Conservation (phyloP, 2,113 vertebrate species). For the Cyprinodon brontotheroides region DNA sequence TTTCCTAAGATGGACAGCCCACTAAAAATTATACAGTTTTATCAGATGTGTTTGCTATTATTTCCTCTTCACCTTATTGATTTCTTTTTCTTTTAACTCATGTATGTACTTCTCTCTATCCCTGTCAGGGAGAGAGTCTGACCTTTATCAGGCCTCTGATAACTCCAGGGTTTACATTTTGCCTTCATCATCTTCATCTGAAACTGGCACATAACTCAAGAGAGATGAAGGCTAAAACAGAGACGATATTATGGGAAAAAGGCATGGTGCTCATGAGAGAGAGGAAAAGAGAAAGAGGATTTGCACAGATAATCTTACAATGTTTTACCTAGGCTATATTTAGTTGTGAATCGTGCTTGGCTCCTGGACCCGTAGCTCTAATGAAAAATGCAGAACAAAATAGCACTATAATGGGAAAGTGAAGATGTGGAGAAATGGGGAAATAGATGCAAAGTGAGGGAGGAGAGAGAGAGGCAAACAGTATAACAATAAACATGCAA, state of each 20-base stretch:
- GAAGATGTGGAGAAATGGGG: conserved; percentile 44
- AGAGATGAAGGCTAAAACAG: conserved; percentile 35
- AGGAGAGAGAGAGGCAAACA: conserved; percentile 34
- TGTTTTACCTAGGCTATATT: conserved; percentile 60
- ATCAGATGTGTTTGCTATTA: not conserved
- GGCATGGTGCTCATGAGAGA: conserved; percentile 10
- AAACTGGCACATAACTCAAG: conserved; percentile 36
- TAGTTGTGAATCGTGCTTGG: conserved; percentile 53
- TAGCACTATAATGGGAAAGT: conserved; percentile 44
- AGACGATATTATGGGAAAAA: conserved; percentile 12
- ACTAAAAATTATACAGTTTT: not conserved
- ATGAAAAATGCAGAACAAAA: conserved; percentile 25
- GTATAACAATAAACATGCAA: conserved; percentile 77
- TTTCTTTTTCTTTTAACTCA: not conserved
- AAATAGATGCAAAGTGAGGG: conserved; percentile 32
- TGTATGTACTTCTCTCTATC: not conserved
- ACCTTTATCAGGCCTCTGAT: conserved; percentile 27
- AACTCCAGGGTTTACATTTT: not conserved
- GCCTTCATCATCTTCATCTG: conserved; percentile 7
- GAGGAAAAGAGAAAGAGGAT: conserved; percentile 20
- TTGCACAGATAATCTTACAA: conserved; percentile 59
- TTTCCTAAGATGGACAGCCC: not conserved
- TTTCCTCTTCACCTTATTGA: conserved; percentile 9
- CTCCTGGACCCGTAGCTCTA: conserved; percentile 38
- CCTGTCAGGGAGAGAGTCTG: conserved; percentile 13